Base-by-base conservation (phyloP, 2,797 vertebrate genomes). In the Etheostoma nigrum region DNA sequence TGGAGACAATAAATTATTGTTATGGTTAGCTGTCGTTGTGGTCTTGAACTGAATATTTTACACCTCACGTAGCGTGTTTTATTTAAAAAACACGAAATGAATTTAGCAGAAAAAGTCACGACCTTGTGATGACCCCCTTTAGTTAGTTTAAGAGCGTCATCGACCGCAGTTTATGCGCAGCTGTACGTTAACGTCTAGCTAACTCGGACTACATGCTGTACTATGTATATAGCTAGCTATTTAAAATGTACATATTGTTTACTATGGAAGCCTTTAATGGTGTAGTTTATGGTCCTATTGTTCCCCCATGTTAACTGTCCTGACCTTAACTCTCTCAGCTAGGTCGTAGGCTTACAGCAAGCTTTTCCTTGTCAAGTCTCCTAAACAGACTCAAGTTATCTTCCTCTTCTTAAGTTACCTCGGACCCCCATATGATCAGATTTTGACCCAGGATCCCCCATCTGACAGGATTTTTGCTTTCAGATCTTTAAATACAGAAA, bases 51-150 rank as follows among this genome's bases (percentile, higher is more conserved):
- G 4, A 12, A 47, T 6, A 10, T 21, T 7, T 12, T 23, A 0
- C 1, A 8, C 7, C 0, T 19, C 36, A 62, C 3, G 1, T 45
- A 0, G 2, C 36, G 1, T 5, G 3, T 51, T 69, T 73, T 14
- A 52, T 74, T 57, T 44, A 4, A 55, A 5, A 55, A 30, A 68
- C 57, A 42, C 30, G 25, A 74, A 49, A 45, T 72, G 0, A 45
- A 36, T 60, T 44, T 13, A 58, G 18, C 4, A 9, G 18, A 48
- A 21, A 66, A 59, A 54, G 44, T 42, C 72, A 76, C 91, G 94
- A 91, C 94, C 94, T 95, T 95, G 93, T 52, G 63, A 79, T 92
- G 94, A 94, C 94, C 92, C 88, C 72, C 61, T 53, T 78, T 5
- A 25, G 45, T 70, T 42, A 8, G 36, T 88, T 88, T 72, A 57